These are phyloP conservation scores for Stictocephala bisonia DNA, from an alignment of 2,888 invertebrate genomes.

Conservation along the genomic window DNA sequence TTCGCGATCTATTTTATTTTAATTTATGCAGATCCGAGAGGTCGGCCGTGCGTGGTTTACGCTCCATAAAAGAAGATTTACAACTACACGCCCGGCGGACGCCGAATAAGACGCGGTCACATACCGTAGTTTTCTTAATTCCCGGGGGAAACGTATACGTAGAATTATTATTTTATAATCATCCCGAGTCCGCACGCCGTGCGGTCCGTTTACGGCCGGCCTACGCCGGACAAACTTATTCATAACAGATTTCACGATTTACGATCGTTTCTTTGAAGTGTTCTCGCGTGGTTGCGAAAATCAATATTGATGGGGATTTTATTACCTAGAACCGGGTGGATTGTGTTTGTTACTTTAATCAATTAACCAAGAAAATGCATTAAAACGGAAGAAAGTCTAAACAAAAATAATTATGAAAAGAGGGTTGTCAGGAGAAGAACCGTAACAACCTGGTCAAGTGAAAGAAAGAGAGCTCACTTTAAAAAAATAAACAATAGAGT, in stretches of 20 bases:
- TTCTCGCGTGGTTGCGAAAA: slow-evolving; percentile 25
- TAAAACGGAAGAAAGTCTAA: too few relatives aligned
- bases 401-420: too few relatives aligned
- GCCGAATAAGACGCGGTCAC: slow-evolving; percentile 4
- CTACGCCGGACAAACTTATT: background rate
- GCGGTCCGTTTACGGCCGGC: slow-evolving; percentile 13
- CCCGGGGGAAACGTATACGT: slow-evolving; percentile 17
- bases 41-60: slow-evolving; percentile 19
- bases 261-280: background rate
- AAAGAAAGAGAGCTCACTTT: too few relatives aligned
- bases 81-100: background rate
- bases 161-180: slow-evolving; percentile 18
- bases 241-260: slow-evolving; percentile 34
- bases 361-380: too few relatives aligned
- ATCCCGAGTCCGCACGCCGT: slow-evolving; percentile 1
- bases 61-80: slow-evolving; percentile 7
- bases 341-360: too few relatives aligned
- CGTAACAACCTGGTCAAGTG: too few relatives aligned
- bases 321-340: too few relatives aligned
- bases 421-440: too few relatives aligned
- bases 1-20: slow-evolving; percentile 1
- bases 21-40: background rate
- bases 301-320: too few relatives aligned
- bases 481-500: too few relatives aligned
- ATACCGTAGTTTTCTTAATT: slow-evolving; percentile 18